Conservation (phyloP, 2,113 vertebrate species). For the Zapornia atra region DNA sequence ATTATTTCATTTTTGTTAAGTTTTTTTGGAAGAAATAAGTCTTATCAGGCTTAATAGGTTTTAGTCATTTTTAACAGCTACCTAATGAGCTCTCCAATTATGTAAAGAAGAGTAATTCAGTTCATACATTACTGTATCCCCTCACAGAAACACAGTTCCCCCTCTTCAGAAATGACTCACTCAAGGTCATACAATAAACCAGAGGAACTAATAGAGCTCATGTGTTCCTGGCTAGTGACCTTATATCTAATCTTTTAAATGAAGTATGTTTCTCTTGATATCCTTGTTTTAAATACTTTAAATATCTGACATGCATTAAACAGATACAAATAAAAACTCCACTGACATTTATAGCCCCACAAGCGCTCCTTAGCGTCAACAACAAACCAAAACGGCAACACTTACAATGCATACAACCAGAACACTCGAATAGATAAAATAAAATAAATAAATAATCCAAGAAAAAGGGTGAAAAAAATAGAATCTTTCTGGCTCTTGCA, state of each 20-base stretch:
- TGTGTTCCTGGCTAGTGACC: not conserved
- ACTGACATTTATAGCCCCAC: not conserved
- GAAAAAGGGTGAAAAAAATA: not conserved
- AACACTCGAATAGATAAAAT: not conserved
- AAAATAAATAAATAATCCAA: too few relatives aligned
- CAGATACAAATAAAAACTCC: not conserved
- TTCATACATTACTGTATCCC: not conserved
- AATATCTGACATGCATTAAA: not conserved
- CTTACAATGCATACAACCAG: not conserved
- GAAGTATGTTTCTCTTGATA: not conserved
- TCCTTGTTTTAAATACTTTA: not conserved
- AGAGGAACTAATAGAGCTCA: not conserved
- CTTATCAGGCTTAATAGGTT: not conserved
- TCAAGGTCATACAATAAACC: not conserved
- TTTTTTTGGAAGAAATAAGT: not conserved
- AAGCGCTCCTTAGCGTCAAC: not conserved
- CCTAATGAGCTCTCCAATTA: conserved; percentile 15
- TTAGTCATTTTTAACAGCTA: conserved; percentile 15
- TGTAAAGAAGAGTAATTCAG: not conserved
- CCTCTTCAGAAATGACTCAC: not conserved
- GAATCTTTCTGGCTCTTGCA: not conserved
- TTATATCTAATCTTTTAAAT: not conserved
- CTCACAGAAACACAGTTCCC: not conserved
- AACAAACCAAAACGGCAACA: not conserved
- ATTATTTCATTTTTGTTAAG: not conserved